Percentiles rank a stretch among this genome's conserved stretches.
These are phyloP conservation scores for Mythimna albipuncta DNA, from an alignment of 2,888 invertebrate species.

Conservation along the genomic window DNA sequence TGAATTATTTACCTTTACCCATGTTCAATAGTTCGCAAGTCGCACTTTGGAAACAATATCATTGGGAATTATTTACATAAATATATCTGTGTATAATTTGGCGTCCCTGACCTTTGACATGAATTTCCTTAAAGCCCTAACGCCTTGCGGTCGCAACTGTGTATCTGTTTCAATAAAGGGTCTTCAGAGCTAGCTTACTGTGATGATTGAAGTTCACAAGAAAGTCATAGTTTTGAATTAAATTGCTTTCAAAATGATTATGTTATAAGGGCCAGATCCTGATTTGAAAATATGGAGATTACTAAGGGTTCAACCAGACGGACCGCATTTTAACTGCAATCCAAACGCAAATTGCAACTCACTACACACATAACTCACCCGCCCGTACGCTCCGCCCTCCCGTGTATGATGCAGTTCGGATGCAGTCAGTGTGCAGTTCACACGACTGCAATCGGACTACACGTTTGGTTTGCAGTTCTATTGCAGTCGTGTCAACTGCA, in stretches of 20 bases:
- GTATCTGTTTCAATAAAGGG: not conserved
- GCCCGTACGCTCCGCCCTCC: too few species aligned
- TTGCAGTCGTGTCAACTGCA: too few species aligned
- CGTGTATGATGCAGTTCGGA: too few species aligned
- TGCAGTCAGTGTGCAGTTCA: too few species aligned
- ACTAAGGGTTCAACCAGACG: too few species aligned
- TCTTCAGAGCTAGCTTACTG: not conserved
- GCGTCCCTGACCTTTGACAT: slow-evolving; percentile 11
- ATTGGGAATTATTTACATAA: slow-evolving; percentile 46
- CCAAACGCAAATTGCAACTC: too few species aligned
- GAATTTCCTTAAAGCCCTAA: not conserved
- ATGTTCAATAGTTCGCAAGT: slow-evolving; percentile 74
- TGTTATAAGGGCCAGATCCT: not conserved
- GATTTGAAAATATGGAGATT: not conserved
- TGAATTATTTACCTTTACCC: slow-evolving; percentile 80
- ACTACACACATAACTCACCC: too few species aligned
- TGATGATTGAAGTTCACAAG: not conserved
- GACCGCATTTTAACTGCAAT: too few species aligned
- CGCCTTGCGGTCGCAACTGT: too few species aligned
- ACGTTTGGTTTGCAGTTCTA: too few species aligned
- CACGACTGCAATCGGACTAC: too few species aligned
- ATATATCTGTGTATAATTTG: slow-evolving; percentile 29
- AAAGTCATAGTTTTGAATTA: not conserved
- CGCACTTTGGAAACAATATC: slow-evolving; percentile 52
- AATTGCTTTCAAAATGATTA: not conserved